These are phyloP conservation scores for Leucophora obtusa DNA, from an alignment of 2,888 invertebrate genomes.

Conservation along the genomic window DNA sequence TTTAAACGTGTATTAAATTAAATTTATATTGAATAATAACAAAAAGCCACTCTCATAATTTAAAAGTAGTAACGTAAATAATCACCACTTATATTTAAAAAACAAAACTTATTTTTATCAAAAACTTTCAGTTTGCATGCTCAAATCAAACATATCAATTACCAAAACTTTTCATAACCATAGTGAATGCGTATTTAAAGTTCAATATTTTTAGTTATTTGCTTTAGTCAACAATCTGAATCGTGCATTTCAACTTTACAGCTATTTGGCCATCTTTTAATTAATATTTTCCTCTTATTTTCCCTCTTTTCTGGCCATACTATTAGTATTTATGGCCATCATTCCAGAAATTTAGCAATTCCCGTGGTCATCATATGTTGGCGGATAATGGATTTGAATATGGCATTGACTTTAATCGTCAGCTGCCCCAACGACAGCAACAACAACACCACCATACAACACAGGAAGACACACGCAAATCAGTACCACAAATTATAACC, in stretches of 20 bases:
- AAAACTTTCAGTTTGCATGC: constrained; percentile 15
- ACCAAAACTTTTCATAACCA: background rate
- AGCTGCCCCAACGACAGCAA: constrained; percentile 27
- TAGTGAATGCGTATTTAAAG: constrained; percentile 6
- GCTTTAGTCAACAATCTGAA: background rate
- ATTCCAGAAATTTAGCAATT: constrained; percentile 86
- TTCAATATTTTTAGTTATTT: background rate
- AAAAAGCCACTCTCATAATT: background rate
- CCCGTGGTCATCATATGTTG: constrained; percentile 85
- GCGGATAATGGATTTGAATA: constrained; percentile 79
- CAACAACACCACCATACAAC: constrained; percentile 2
- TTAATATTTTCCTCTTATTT: constrained; percentile 10
- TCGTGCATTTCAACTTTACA: constrained; percentile 27
- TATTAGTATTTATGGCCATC: constrained; percentile 87
- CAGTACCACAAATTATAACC: constrained; percentile 66
- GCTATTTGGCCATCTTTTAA: background rate
- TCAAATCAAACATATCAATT: background rate
- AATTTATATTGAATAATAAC: background rate
- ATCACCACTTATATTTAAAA: constrained; percentile 3
- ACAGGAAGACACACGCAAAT: constrained; percentile 36
- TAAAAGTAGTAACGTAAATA: constrained; percentile 22
- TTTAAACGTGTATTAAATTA: background rate
- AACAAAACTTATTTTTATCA: background rate
- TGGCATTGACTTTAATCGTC: constrained; percentile 76
- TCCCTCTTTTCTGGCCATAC: constrained; percentile 44